phyloP scores from a whole-genome alignment of 2,797 vertebrate species.

The Micrastur ruficollis region DNA sequence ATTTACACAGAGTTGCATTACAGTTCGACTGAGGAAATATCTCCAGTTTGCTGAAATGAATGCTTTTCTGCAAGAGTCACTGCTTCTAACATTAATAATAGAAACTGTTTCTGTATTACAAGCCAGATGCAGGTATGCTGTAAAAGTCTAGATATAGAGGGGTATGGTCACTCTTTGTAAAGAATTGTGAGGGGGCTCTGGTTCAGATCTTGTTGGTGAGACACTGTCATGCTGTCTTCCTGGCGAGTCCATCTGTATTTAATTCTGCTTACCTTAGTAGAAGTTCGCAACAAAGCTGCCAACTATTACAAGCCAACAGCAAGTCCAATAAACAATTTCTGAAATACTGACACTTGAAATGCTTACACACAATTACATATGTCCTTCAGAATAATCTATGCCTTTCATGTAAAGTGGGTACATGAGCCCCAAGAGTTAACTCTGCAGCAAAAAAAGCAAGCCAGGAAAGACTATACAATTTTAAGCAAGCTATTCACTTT shows the following conservation, averaged over 20 bases:
- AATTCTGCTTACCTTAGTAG: neutral
- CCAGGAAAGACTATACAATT: neutral
- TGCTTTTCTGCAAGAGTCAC: neutral
- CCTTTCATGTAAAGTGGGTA: neutral
- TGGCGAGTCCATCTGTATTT: neutral
- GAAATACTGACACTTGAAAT: neutral
- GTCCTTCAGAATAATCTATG: neutral
- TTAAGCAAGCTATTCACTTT: neutral
- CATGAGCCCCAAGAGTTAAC: neutral
- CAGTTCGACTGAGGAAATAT: neutral
- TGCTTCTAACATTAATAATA: neutral
- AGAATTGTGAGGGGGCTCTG: fast-evolving
- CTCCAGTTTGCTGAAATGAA: neutral
- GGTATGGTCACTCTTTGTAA: neutral
- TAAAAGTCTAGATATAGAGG: neutral
- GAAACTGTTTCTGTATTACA: neutral
- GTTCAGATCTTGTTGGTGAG: neutral
- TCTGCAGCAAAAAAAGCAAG: neutral
- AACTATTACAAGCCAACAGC: neutral
- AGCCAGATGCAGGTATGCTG: neutral
- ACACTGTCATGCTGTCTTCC: neutral
- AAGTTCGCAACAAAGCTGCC: neutral
- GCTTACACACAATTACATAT: neutral
- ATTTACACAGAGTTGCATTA: neutral
- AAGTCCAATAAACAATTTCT: neutral